phyloP scores from a whole-genome alignment of 2,113 vertebrate species.

The Lasiurus cinereus region DNA sequence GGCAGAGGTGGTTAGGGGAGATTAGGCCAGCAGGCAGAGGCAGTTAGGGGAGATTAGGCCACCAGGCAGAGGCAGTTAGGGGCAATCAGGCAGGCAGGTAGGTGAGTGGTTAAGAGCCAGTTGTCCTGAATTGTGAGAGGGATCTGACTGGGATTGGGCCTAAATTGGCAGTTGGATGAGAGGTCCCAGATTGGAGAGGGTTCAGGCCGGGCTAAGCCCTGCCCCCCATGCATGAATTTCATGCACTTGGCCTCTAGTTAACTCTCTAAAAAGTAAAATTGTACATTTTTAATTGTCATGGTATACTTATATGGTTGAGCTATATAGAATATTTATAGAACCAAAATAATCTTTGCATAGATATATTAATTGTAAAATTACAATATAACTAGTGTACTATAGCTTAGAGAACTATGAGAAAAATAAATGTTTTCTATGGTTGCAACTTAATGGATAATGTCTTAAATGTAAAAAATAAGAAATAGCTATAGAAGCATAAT shows the following conservation, averaged over 20 bases:
- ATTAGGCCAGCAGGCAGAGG: no score
- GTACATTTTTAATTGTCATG: not conserved
- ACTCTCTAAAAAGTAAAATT: conserved; percentile 11
- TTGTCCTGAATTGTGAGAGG: no score
- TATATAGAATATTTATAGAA: not conserved
- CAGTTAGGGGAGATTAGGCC: no score
- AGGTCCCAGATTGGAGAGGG: no score
- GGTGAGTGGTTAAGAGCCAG: no score
- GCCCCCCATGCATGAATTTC: no score
- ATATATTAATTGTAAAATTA: conserved; percentile 35
- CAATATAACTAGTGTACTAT: not conserved
- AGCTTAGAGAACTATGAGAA: not conserved
- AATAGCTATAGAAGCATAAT: not conserved
- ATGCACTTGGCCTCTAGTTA: not conserved
- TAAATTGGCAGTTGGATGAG: no score
- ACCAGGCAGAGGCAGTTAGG: no score
- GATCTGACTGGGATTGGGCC: no score
- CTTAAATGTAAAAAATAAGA: not conserved
- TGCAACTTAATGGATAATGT: not conserved
- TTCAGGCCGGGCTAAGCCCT: no score
- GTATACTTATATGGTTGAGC: not conserved
- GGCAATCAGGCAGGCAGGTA: no score
- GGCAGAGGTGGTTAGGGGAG: no score
- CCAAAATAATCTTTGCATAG: conserved; percentile 7
- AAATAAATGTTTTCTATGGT: conserved; percentile 5